Evolutionary conservation across 2,888 invertebrate species (phyloP).

Genomic region (Stenurella melanura): DNA sequence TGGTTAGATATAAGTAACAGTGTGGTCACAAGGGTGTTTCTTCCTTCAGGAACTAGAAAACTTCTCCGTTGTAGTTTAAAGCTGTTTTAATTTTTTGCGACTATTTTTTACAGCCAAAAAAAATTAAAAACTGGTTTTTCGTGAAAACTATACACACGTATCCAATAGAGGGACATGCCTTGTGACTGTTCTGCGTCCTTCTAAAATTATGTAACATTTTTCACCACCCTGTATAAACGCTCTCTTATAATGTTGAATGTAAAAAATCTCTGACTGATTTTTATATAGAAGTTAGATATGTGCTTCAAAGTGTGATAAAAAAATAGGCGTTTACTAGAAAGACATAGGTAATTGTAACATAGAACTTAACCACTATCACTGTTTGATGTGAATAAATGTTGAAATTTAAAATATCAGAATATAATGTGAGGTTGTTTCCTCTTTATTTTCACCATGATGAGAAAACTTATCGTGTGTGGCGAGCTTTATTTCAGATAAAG

Average conservation of each 20-base stretch:
- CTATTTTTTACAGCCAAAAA: no score
- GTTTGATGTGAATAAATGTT: slow-evolving; percentile 53
- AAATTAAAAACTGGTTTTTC: no score
- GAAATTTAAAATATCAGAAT: slow-evolving; percentile 43
- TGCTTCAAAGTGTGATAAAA: slow-evolving; percentile 57
- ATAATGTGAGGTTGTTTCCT: slow-evolving; percentile 26
- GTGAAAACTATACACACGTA: no score
- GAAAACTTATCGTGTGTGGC: not conserved
- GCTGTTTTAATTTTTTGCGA: no score
- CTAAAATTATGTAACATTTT: not conserved
- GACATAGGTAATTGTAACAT: slow-evolving; percentile 37
- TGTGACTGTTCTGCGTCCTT: no score
- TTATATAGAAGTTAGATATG: slow-evolving; percentile 53
- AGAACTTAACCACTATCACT: slow-evolving; percentile 26
- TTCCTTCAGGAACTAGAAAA: no score
- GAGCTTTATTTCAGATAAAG: slow-evolving; percentile 1
- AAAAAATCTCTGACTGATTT: slow-evolving; percentile 61
- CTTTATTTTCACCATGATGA: slow-evolving; percentile 27
- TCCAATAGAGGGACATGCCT: no score
- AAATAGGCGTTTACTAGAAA: slow-evolving; percentile 40
- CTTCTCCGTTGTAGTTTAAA: no score
- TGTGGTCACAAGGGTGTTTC: no score
- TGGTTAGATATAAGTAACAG: not conserved
- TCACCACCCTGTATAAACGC: slow-evolving; percentile 36
- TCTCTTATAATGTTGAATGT: slow-evolving; percentile 42